Conservation (phyloP, 2,888 invertebrate species). For the Dusona sp. region DNA sequence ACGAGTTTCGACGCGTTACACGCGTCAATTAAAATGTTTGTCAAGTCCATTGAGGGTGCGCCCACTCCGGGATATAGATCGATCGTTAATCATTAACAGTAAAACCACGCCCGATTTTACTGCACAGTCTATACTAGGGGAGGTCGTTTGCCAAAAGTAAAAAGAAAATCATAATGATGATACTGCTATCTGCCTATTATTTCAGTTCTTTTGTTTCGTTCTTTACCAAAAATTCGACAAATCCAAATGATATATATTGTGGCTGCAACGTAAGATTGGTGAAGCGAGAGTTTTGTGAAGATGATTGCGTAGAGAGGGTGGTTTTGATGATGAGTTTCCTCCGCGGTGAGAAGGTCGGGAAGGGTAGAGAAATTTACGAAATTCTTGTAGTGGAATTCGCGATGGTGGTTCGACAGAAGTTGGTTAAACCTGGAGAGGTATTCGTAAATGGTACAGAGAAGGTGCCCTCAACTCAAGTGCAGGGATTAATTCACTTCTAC, state of each 20-base stretch:
- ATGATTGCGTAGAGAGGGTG: conserved; percentile 6
- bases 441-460: conserved; percentile 30
- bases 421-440: conserved; percentile 34
- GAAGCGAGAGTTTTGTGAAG: conserved; percentile 7
- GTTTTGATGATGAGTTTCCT: conserved; percentile 39
- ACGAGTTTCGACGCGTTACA: background rate
- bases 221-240: background rate
- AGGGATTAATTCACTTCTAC: conserved; percentile 36
- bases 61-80: conserved; percentile 21
- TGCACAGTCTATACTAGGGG: background rate
- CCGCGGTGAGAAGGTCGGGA: background rate
- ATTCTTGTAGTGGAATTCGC: conserved; percentile 58
- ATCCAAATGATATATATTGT: background rate
- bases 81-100: conserved; percentile 50
- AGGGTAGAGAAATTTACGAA: conserved; percentile 44
- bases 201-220: background rate
- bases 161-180: background rate
- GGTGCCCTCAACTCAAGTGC: background rate
- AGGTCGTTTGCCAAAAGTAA: background rate
- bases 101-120: conserved; percentile 35
- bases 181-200: background rate
- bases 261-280: background rate
- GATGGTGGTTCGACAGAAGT: conserved; percentile 41
- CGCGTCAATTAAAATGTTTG: conserved; percentile 67
- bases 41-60: conserved; percentile 25